phyloP scores from a whole-genome alignment of 2,888 invertebrate genomes.

The Cryptops parisi region DNA sequence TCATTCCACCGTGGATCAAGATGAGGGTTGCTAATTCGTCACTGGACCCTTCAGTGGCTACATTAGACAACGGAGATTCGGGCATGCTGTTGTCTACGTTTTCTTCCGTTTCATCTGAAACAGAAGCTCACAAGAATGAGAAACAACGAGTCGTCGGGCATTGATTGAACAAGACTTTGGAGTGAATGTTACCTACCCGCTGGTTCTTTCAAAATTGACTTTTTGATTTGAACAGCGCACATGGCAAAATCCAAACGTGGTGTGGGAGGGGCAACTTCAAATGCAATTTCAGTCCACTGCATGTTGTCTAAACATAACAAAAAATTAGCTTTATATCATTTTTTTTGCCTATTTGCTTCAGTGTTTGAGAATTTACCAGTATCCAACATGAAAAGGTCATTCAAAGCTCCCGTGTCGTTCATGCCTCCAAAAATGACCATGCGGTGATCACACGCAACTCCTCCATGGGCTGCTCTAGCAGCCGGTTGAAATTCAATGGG shows the following conservation, averaged over 20 bases:
- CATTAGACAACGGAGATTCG: background rate
- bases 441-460: background rate
- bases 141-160: background rate
- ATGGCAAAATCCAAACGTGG: background rate
- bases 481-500: background rate
- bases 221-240: no score
- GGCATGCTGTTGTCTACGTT: background rate
- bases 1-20: conserved; percentile 7
- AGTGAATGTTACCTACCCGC: no score
- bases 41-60: background rate
- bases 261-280: background rate
- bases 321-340: no score
- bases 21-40: background rate
- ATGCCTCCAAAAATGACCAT: conserved; percentile 9
- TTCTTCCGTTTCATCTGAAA: background rate
- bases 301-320: background rate
- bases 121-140: background rate
- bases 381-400: conserved; percentile 7
- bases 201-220: no score
- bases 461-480: conserved; percentile 7
- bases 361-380: conserved; percentile 7
- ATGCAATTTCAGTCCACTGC: background rate
- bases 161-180: no score
- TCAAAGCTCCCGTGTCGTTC: background rate
- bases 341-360: no score